Base-by-base conservation (phyloP, 1,140 invertebrate species). In the Cylas formicarius region DNA sequence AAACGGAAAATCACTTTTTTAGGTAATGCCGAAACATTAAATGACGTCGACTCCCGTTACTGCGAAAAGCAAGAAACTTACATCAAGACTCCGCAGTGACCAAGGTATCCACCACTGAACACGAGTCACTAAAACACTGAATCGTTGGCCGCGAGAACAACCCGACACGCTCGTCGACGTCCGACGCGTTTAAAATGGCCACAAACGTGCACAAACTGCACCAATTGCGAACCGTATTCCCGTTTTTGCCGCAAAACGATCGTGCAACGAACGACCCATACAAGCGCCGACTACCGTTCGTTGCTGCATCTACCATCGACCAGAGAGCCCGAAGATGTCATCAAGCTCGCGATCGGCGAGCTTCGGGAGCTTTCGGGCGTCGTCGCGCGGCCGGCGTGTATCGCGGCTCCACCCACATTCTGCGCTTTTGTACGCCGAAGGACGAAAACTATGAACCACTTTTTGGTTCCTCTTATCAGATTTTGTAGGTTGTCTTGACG, bases 371-470 rank as follows among this genome's bases (percentile, higher is more conserved):
- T 36, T 48, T 28, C 46, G 46, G 33, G 19, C 38, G 11, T 24
- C 29, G 42, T 28, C 46, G 46, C 24, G 19, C 38, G 11, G 32
- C 29, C 29, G 38, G 38, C 38, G 38, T 41, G 38, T 27, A 40
- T n/a, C 11, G 33, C 46, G 46, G 16, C 46, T 48, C 46, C 46
- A 48, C 46, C 46, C 46, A 48, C 46, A 48, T 48, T 40, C 35
- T 26, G 24, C 24, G 34, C 29, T 33, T 34, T 22, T 10, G 39
- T 37, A 40, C 35, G 29, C 17, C 28, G 38, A 26, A n/a, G 21
- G 23, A 47, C 32, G 39, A 48, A 48, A 48, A 43, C 26, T 48
- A 26, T 48, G 39, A 42, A 44, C 44, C 22, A 18, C n/a, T n/a
- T n/a, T n/a, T n/a, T n/a, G n/a, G 20, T 11, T 22, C 4, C 20